A percentile compares a stretch with the other conserved stretches of the same genome.
These are phyloP conservation scores for Rhamphomyia laevipes DNA, from an alignment of 2,888 invertebrate species.

Conservation along the genomic window DNA sequence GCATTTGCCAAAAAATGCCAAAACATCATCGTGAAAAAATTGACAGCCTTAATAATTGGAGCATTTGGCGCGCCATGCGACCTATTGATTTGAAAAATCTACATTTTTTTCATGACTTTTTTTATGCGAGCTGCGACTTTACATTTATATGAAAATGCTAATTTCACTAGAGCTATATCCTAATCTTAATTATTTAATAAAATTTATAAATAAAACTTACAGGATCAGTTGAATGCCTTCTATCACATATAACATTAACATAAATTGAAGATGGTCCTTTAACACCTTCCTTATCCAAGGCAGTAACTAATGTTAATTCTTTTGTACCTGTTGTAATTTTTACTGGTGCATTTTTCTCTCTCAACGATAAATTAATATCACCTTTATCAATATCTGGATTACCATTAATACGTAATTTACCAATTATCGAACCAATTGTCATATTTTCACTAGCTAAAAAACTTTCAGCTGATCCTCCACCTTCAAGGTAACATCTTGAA, in stretches of 20 bases:
- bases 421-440: slow-evolving; percentile 61
- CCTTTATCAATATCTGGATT: slow-evolving; percentile 60
- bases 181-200: no score
- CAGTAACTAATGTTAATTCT: slow-evolving; percentile 64
- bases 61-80: no score
- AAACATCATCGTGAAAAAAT: no score
- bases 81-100: no score
- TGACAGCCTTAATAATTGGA: no score
- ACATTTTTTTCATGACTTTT: no score
- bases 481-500: slow-evolving; percentile 80
- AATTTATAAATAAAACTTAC: slow-evolving; percentile 41
- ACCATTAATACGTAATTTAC: slow-evolving; percentile 62
- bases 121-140: no score
- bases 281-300: slow-evolving; percentile 74
- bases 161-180: no score
- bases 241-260: slow-evolving; percentile 75
- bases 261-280: slow-evolving; percentile 75
- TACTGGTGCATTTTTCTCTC: slow-evolving; percentile 70
- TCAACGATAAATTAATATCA: slow-evolving; percentile 64
- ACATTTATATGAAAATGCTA: no score
- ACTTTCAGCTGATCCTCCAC: slow-evolving; percentile 82
- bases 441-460: slow-evolving; percentile 82
- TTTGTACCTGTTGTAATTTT: slow-evolving; percentile 64
- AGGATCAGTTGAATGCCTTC: slow-evolving; percentile 64
- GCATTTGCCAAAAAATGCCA: no score